phyloP scores from a whole-genome alignment of 1,140 invertebrate genomes.

The Panagrolaimus sp. region DNA sequence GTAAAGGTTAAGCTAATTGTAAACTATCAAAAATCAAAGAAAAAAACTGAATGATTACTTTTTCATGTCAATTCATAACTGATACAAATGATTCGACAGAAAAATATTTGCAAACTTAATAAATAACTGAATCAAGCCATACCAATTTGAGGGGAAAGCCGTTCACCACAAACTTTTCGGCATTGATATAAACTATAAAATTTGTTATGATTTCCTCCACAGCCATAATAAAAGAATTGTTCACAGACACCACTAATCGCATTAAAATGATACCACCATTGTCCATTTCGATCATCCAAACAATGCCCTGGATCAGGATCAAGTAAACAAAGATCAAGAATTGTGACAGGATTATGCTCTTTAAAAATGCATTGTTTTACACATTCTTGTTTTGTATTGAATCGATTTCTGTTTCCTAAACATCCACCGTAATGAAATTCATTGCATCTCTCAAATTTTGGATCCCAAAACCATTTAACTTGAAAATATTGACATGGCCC shows the following conservation, averaged over 20 bases:
- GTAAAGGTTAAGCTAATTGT: too few species aligned
- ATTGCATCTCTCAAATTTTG: slow-evolving; percentile 35
- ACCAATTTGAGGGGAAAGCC: slow-evolving; percentile 46
- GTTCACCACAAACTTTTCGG: slow-evolving; percentile 47
- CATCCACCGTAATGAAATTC: slow-evolving; percentile 54
- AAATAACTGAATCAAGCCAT: too few species aligned
- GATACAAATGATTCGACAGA: too few species aligned
- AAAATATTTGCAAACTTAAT: too few species aligned
- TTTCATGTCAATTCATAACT: too few species aligned
- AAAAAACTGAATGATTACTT: too few species aligned
- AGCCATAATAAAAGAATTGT: slow-evolving; percentile 51
- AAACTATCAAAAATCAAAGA: too few species aligned
- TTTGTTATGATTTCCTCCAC: slow-evolving; percentile 49
- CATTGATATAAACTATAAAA: slow-evolving; percentile 51
- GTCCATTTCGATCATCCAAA: slow-evolving; percentile 26
- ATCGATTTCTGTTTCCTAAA: slow-evolving; percentile 48
- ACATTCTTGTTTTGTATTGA: slow-evolving; percentile 47
- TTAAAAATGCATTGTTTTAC: slow-evolving; percentile 48
- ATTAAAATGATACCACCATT: slow-evolving; percentile 53
- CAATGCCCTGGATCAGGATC: slow-evolving; percentile 27
- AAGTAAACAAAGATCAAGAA: slow-evolving; percentile 43
- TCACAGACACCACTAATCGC: slow-evolving; percentile 36
- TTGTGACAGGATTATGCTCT: slow-evolving; percentile 41
- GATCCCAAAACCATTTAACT: slow-evolving; percentile 45
- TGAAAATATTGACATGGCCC: slow-evolving; percentile 52